These are phyloP conservation scores for Tenodera sinensis DNA, from an alignment of 2,888 invertebrate species.

Conservation along the genomic window DNA sequence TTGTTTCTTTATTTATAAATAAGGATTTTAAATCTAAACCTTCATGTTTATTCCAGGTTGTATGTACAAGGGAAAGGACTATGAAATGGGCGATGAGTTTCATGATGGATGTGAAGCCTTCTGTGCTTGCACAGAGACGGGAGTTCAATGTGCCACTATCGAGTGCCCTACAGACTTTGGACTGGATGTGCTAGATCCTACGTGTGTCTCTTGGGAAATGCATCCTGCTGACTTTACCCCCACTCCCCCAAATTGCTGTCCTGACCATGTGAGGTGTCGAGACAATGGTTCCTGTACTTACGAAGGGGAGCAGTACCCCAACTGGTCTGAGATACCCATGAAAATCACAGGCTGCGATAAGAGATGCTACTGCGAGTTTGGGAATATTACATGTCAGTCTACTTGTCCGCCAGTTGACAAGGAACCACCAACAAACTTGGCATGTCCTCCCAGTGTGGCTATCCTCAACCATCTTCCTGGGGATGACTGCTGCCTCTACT, in stretches of 20 bases:
- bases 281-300: conserved; percentile 80
- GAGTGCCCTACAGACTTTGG: conserved; percentile 83
- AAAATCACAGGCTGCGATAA: conserved; percentile 78
- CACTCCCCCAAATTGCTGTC: conserved; percentile 75
- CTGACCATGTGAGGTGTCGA: conserved; percentile 68
- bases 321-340: conserved; percentile 58
- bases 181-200: conserved; percentile 77
- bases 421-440: conserved; percentile 68
- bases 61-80: conserved; percentile 40
- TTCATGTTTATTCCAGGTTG: conserved; percentile 34
- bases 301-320: conserved; percentile 54
- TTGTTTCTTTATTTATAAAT: no score
- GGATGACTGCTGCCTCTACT: conserved; percentile 81
- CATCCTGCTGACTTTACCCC: conserved; percentile 68
- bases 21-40: no score
- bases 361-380: conserved; percentile 83
- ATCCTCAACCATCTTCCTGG: conserved; percentile 62
- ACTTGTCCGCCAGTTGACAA: conserved; percentile 75
- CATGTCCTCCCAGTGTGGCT: conserved; percentile 66
- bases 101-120: conserved; percentile 77
- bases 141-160: conserved; percentile 72
- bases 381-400: conserved; percentile 79
- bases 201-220: conserved; percentile 83
- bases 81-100: conserved; percentile 60
- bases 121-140: conserved; percentile 69